Conservation (phyloP, 1,140 invertebrate genomes). For the Drosophila nasuta region DNA sequence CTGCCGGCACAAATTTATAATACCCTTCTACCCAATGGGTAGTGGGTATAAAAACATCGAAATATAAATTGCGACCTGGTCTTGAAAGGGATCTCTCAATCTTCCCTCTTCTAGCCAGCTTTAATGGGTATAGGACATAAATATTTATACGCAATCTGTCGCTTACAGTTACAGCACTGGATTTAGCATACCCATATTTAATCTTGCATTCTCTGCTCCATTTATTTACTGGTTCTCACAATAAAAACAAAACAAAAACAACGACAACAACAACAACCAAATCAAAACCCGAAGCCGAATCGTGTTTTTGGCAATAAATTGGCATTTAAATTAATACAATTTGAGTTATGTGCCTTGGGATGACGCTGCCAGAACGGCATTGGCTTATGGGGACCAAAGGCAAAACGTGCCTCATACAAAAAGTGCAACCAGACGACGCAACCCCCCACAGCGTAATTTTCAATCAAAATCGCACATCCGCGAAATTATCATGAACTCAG, state of each 20-base stretch:
- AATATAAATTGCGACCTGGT: too few species aligned
- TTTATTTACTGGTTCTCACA: slow-evolving; percentile 55
- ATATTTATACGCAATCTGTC: slow-evolving; percentile 75
- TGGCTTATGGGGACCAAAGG: slow-evolving; percentile 40
- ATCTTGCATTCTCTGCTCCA: slow-evolving; percentile 36
- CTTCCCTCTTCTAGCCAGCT: background rate
- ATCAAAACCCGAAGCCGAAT: background rate
- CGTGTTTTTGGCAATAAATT: slow-evolving; percentile 80
- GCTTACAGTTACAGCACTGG: slow-evolving; percentile 57
- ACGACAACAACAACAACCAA: background rate
- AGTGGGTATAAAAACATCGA: too few species aligned
- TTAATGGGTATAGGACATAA: slow-evolving; percentile 3
- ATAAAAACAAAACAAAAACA: background rate
- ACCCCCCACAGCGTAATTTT: slow-evolving; percentile 83
- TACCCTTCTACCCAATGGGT: too few species aligned
- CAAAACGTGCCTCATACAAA: slow-evolving; percentile 37
- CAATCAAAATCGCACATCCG: slow-evolving; percentile 82
- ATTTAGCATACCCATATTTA: slow-evolving; percentile 46
- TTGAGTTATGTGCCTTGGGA: slow-evolving; percentile 76
- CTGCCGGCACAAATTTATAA: too few species aligned
- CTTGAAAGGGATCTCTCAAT: background rate
- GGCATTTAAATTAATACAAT: slow-evolving; percentile 85
- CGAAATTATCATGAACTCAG: slow-evolving; percentile 83
- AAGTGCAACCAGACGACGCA: slow-evolving; percentile 18
- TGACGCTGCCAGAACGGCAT: slow-evolving; percentile 5